Evolutionary conservation across 2,888 invertebrate species (phyloP).

Genomic region (Drosophila eohydei): DNA sequence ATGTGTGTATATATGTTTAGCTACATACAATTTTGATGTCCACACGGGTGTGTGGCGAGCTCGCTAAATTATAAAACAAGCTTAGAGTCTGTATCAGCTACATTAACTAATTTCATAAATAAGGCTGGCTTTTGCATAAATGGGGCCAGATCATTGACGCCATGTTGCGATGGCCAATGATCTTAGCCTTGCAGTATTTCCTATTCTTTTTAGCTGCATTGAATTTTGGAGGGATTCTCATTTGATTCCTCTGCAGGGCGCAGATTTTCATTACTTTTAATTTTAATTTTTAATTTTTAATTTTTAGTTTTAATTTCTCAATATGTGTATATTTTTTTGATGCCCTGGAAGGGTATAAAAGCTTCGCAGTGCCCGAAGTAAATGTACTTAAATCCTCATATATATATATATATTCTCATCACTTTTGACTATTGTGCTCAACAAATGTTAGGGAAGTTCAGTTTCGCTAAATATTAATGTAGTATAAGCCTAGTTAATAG

Average conservation of each 20-base stretch:
- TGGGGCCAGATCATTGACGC: constrained; percentile 36
- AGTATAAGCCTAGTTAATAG: constrained; percentile 59
- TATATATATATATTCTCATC: not conserved
- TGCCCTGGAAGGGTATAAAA: constrained; percentile 22
- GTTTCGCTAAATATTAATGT: constrained; percentile 32
- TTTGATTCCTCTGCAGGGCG: constrained; percentile 19
- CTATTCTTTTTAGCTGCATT: constrained; percentile 17
- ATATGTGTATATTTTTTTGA: not conserved
- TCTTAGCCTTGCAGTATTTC: constrained; percentile 49
- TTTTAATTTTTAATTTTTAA: not conserved
- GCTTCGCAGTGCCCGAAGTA: constrained; percentile 42
- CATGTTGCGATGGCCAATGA: constrained; percentile 37
- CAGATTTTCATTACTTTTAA: not conserved
- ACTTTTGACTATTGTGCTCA: constrained; percentile 60
- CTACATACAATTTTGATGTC: constrained; percentile 54
- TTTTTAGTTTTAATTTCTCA: not conserved
- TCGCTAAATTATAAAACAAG: constrained; percentile 74
- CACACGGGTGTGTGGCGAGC: constrained; percentile 29
- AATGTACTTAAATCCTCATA: constrained; percentile 13
- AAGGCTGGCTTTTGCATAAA: constrained; percentile 63
- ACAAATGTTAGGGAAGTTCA: constrained; percentile 61
- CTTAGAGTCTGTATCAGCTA: constrained; percentile 66
- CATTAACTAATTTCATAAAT: constrained; percentile 75
- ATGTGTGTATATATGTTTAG: constrained; percentile 21
- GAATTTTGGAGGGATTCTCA: constrained; percentile 70